phyloP scores from a whole-genome alignment of 2,888 invertebrate genomes.

The Dynastes hyllus region DNA sequence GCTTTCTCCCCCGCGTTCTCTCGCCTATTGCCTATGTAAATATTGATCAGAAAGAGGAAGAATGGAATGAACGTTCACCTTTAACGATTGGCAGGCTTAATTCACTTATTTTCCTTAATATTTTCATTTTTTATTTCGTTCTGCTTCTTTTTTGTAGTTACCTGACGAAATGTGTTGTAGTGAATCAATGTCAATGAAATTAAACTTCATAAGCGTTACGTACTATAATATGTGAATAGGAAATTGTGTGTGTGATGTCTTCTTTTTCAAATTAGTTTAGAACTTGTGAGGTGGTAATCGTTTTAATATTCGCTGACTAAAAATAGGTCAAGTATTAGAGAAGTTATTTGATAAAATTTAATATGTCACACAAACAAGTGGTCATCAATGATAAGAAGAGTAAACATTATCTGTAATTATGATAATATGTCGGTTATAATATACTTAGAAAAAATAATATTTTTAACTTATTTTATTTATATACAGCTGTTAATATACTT shows the following conservation, averaged over 20 bases:
- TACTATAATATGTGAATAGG: no score
- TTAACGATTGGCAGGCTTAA: neutral
- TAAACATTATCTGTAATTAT: neutral
- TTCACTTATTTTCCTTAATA: slow-evolving; percentile 1
- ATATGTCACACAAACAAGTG: neutral
- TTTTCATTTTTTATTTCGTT: neutral
- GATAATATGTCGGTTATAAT: neutral
- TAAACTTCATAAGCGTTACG: no score
- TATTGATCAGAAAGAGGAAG: slow-evolving; percentile 6
- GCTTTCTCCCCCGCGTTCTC: neutral
- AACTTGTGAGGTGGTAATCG: neutral
- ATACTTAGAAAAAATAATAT: no score
- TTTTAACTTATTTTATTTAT: no score
- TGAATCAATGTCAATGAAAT: neutral
- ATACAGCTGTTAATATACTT: no score
- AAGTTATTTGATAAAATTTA: neutral
- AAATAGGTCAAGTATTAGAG: neutral
- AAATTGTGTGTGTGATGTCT: no score
- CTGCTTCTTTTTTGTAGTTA: neutral
- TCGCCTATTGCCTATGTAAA: slow-evolving; percentile 1
- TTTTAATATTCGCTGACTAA: neutral
- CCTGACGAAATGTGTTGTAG: neutral
- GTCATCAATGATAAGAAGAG: neutral
- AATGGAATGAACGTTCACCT: slow-evolving; percentile 7
- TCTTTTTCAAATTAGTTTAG: no score